A percentile compares a stretch with the other conserved stretches of the same genome.
These are phyloP conservation scores for Cartodere bifasciata DNA, from an alignment of 2,888 invertebrate species.

Conservation along the genomic window DNA sequence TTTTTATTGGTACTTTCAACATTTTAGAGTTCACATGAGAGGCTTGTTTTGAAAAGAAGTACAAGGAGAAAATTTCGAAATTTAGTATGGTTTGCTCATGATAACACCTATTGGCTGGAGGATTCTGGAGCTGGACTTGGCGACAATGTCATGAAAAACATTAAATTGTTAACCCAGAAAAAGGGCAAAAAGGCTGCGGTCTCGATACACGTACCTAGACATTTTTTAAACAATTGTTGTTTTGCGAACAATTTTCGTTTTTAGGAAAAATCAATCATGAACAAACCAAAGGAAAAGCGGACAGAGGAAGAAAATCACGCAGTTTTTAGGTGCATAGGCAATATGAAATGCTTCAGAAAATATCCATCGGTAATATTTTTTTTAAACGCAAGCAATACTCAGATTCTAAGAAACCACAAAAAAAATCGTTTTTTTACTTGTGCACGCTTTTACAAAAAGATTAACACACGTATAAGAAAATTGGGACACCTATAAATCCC, in stretches of 20 bases:
- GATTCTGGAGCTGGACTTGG: slow-evolving; percentile 35
- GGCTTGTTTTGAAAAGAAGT: too few relatives aligned
- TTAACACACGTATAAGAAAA: not conserved
- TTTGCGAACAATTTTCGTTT: slow-evolving; percentile 11
- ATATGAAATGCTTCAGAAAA: slow-evolving; percentile 46
- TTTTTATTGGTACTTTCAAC: too few relatives aligned
- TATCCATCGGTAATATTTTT: slow-evolving; percentile 49
- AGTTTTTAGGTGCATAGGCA: slow-evolving; percentile 44
- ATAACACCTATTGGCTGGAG: slow-evolving; percentile 44
- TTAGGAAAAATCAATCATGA: slow-evolving; percentile 49
- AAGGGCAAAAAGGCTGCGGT: slow-evolving; percentile 23
- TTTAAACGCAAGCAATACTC: not conserved
- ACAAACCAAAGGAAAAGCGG: slow-evolving; percentile 40
- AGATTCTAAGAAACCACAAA: too few relatives aligned
- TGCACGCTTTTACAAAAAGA: too few relatives aligned
- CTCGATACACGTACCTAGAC: slow-evolving; percentile 14
- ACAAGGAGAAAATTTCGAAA: slow-evolving; percentile 44
- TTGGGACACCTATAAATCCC: too few relatives aligned
- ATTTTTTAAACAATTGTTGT: not conserved
- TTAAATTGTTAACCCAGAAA: slow-evolving; percentile 29
- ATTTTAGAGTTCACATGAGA: too few relatives aligned
- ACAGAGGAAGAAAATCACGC: slow-evolving; percentile 47
- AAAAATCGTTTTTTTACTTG: too few relatives aligned
- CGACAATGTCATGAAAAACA: slow-evolving; percentile 42
- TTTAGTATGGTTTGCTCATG: slow-evolving; percentile 41